These are phyloP conservation scores for Zaprionus inermis DNA, from an alignment of 1,140 invertebrate genomes.

Conservation along the genomic window DNA sequence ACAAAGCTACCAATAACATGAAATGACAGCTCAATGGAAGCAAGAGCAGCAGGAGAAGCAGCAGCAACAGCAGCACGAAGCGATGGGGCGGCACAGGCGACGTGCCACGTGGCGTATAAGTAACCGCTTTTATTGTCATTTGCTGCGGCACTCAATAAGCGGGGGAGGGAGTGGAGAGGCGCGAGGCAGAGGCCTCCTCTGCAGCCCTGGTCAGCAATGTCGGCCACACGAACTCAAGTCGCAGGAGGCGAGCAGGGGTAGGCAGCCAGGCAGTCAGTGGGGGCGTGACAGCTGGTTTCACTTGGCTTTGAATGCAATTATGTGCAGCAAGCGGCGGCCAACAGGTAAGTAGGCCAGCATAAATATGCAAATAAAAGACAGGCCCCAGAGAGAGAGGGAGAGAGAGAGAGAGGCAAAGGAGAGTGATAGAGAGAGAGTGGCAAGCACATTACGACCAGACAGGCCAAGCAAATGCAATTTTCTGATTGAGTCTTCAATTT, in stretches of 20 bases:
- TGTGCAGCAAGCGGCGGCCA: constrained; percentile 55
- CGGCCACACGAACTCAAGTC: constrained; percentile 1
- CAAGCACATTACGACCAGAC: neutral
- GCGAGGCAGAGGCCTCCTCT: neutral
- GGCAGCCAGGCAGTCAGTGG: neutral
- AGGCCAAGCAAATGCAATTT: constrained; percentile 21
- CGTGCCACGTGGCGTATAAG: constrained; percentile 69
- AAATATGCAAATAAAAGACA: constrained; percentile 33
- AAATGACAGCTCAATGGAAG: constrained; percentile 32
- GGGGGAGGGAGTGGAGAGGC: neutral
- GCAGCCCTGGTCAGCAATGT: neutral
- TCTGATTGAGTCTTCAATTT: constrained; percentile 38
- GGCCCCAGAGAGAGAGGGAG: constrained; percentile 1
- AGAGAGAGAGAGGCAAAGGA: neutral
- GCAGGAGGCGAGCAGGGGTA: neutral
- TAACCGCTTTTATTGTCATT: constrained; percentile 72
- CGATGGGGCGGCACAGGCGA: constrained; percentile 1
- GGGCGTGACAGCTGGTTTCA: neutral
- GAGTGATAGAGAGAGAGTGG: neutral
- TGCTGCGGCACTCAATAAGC: constrained; percentile 54
- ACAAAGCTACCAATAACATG: constrained; percentile 37
- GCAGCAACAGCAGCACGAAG: neutral
- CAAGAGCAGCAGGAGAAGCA: neutral
- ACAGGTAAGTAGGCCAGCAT: constrained; percentile 74
- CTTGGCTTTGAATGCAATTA: constrained; percentile 75